phyloP scores from a whole-genome alignment of 2,888 invertebrate species.

The Sycophila texana region DNA sequence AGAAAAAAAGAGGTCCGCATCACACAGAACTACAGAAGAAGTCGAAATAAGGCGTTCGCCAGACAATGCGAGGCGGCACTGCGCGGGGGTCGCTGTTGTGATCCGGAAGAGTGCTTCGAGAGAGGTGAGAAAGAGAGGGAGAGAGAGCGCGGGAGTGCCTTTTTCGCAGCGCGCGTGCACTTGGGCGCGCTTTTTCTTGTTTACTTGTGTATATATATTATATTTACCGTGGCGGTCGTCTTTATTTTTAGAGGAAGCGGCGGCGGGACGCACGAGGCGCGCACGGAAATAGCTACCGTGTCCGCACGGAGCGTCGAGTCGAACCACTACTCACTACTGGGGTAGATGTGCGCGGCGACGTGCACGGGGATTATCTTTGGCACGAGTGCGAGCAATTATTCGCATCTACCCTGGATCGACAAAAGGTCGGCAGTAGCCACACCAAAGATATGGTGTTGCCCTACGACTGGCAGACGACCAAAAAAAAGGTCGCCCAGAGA shows the following conservation, averaged over 20 bases:
- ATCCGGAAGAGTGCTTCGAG: background rate
- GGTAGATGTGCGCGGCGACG: constrained; percentile 10
- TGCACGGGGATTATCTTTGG: background rate
- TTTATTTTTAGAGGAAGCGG: constrained; percentile 46
- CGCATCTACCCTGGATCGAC: constrained; percentile 38
- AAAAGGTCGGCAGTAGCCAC: constrained; percentile 34
- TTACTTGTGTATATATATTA: constrained; percentile 30
- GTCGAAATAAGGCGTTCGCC: no score
- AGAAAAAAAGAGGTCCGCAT: background rate
- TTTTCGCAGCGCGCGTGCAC: background rate
- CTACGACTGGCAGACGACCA: constrained; percentile 87
- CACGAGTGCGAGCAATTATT: background rate
- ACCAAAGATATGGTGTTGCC: constrained; percentile 76
- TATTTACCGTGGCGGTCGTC: background rate
- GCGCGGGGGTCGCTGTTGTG: background rate
- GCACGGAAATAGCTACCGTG: constrained; percentile 34
- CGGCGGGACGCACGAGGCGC: constrained; percentile 39
- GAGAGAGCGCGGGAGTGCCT: background rate
- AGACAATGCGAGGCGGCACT: background rate
- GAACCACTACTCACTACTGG: no score
- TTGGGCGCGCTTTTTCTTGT: constrained; percentile 33
- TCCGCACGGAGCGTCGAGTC: background rate
- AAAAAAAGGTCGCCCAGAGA: constrained; percentile 84
- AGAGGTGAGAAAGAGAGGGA: background rate
- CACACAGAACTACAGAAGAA: no score